phyloP scores from a whole-genome alignment of 35 echinoderm and acorn worm species.

The Amphiura filiformis region DNA sequence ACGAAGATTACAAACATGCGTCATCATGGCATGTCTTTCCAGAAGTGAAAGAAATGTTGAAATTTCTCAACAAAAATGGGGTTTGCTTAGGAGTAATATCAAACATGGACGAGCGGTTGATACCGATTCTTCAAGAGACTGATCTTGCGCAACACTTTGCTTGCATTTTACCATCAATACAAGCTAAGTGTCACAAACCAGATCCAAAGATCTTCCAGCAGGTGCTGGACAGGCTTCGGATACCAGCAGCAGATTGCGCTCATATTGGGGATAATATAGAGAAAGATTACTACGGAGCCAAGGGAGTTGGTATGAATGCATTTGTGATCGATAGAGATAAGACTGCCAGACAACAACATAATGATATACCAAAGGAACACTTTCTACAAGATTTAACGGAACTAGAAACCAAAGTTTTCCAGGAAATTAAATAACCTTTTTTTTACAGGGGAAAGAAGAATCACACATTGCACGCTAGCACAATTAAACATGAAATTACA shows the following conservation, averaged over 20 bases:
- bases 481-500: too few species aligned
- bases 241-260: conserved; percentile 34
- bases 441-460: too few species aligned
- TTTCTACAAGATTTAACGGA: conserved; percentile 66
- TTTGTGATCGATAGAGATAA: conserved; percentile 65
- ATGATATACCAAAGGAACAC: conserved; percentile 34
- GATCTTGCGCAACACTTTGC: conserved; percentile 77
- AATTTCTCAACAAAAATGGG: conserved; percentile 66
- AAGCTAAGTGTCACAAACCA: conserved; percentile 58
- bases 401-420: conserved; percentile 46
- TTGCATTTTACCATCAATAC: conserved; percentile 68
- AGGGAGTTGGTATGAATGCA: conserved; percentile 66
- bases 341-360: conserved; percentile 11
- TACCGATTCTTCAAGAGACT: conserved; percentile 43
- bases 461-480: too few species aligned
- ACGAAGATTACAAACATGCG: conserved; percentile 57
- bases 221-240: conserved; percentile 48
- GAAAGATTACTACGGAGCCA: conserved; percentile 68
- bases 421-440: too few species aligned
- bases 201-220: conserved; percentile 66
- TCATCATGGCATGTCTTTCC: conserved; percentile 71
- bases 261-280: conserved; percentile 84
- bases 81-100: conserved; percentile 75
- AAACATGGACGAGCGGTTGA: conserved; percentile 70
- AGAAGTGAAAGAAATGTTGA: conserved; percentile 79